phyloP scores from a whole-genome alignment of 2,888 invertebrate genomes.

The Eupsilia transversa region DNA sequence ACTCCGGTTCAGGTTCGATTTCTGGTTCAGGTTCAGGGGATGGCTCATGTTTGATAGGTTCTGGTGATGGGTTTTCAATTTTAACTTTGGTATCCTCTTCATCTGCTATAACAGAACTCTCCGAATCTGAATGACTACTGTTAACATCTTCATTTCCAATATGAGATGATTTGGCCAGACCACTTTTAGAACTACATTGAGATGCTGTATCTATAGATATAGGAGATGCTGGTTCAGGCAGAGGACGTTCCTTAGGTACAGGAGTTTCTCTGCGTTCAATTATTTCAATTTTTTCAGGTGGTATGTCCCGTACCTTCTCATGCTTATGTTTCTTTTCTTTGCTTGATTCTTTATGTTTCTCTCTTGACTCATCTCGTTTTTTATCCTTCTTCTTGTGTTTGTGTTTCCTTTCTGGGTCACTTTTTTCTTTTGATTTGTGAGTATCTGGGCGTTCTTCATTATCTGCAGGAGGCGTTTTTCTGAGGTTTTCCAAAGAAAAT shows the following conservation, averaged over 20 bases:
- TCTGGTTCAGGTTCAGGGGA: slow-evolving; percentile 81
- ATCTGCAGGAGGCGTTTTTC: slow-evolving; percentile 86
- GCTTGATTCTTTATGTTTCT: slow-evolving; percentile 91
- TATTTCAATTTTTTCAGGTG: slow-evolving; percentile 88
- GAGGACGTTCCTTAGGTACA: slow-evolving; percentile 81
- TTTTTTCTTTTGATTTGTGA: slow-evolving; percentile 88
- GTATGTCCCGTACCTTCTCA: slow-evolving; percentile 87
- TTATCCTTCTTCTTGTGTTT: slow-evolving; percentile 93
- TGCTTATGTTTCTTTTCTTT: slow-evolving; percentile 90
- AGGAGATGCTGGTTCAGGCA: slow-evolving; percentile 85
- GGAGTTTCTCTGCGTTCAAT: slow-evolving; percentile 86
- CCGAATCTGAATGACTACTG: slow-evolving; percentile 88
- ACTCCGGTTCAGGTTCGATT: slow-evolving; percentile 79
- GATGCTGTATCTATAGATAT: slow-evolving; percentile 89
- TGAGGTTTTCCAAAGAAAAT: slow-evolving; percentile 87
- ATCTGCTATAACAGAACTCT: slow-evolving; percentile 84
- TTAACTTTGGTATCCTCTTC: slow-evolving; percentile 85
- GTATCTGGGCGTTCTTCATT: slow-evolving; percentile 80
- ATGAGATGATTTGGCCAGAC: slow-evolving; percentile 81
- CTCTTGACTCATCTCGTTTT: slow-evolving; percentile 91
- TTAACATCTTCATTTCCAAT: slow-evolving; percentile 81
- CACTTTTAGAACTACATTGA: slow-evolving; percentile 89
- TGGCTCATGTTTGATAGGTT: slow-evolving; percentile 75
- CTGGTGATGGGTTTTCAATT: slow-evolving; percentile 82
- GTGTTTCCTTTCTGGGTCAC: slow-evolving; percentile 89